phyloP scores from a whole-genome alignment of 2,113 vertebrate species.

The Ellobius talpinus region DNA sequence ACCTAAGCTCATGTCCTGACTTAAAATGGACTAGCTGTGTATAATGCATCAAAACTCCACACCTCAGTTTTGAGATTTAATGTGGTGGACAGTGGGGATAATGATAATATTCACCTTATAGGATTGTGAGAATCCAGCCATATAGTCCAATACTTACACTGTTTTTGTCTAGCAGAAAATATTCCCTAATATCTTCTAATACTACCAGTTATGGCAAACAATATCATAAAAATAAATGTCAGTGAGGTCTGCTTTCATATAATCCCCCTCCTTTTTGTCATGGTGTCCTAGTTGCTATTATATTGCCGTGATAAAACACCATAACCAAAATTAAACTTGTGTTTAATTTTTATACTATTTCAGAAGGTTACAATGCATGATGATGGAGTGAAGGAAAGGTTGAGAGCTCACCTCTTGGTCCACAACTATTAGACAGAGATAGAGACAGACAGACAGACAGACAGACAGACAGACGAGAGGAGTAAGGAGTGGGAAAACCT shows the following conservation, averaged over 20 bases:
- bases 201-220: background rate
- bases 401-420: background rate
- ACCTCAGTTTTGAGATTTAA: background rate
- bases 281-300: background rate
- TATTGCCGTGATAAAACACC: background rate
- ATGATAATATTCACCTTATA: background rate
- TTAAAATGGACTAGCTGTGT: background rate
- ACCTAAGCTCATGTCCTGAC: background rate
- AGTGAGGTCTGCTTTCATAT: background rate
- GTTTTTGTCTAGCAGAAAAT: background rate
- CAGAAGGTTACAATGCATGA: background rate
- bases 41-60: background rate
- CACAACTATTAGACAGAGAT: background rate
- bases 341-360: background rate
- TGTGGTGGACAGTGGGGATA: background rate
- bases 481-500: background rate
- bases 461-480: accelerated
- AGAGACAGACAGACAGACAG: accelerated
- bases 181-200: background rate
- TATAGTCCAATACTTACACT: background rate
- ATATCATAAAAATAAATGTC: background rate
- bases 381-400: background rate
- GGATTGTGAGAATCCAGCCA: background rate
- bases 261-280: background rate
- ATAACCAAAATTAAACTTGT: background rate